Conservation (phyloP, 2,888 invertebrate species). For the Zhuqinia jingwanae region DNA sequence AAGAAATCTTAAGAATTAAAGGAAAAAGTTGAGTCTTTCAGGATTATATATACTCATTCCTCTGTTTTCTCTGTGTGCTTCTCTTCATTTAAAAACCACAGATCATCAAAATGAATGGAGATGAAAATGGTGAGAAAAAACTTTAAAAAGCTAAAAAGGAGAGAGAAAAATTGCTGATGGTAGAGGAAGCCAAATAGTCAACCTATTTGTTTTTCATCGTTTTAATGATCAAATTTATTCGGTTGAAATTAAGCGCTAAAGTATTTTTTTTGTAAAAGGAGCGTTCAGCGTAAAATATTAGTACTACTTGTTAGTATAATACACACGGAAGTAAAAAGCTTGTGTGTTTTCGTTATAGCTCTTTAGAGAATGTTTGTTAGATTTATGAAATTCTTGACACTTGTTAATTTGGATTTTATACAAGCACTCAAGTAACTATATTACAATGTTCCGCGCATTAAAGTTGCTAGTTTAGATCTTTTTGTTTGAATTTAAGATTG, state of each 20-base stretch:
- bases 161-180: background rate
- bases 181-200: conserved; percentile 8
- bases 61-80: background rate
- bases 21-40: background rate
- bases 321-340: no score
- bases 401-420: no score
- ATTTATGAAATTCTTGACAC: no score
- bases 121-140: background rate
- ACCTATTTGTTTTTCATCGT: background rate
- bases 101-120: conserved; percentile 15
- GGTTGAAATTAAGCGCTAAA: background rate
- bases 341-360: no score
- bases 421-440: no score
- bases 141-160: background rate
- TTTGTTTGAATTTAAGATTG: background rate
- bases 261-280: background rate
- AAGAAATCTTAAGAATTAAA: conserved; percentile 26
- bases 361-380: no score
- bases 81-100: background rate
- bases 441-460: no score
- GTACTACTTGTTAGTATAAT: no score
- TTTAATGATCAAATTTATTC: conserved; percentile 14
- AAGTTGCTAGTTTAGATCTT: no score
- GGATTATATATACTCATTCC: background rate
- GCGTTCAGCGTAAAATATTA: background rate